phyloP scores from a whole-genome alignment of 2,113 vertebrate genomes.

The Sapajus apella region DNA sequence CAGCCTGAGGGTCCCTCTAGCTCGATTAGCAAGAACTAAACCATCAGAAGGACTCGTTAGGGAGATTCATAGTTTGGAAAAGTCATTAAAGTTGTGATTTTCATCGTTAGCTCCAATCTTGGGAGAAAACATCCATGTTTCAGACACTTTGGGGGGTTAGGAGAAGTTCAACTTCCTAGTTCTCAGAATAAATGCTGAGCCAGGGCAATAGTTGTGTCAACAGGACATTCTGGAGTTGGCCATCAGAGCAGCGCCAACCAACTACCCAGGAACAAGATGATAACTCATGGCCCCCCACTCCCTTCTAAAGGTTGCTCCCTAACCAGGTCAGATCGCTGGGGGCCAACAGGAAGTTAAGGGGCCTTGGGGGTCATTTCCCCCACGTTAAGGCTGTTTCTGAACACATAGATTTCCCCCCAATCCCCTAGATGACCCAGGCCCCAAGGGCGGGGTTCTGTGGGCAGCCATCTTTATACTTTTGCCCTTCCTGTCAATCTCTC shows the following conservation, averaged over 20 bases:
- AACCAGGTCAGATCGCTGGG: neutral
- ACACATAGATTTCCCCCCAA: neutral
- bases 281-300: neutral
- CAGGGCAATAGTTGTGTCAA: accelerated
- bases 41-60: neutral
- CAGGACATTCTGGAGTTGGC: neutral
- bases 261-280: neutral
- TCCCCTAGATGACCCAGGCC: neutral
- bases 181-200: neutral
- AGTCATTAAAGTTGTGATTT: neutral
- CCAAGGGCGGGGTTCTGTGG: neutral
- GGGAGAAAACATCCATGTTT: neutral
- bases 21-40: neutral
- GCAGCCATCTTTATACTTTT: too few species aligned
- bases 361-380: neutral
- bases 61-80: neutral
- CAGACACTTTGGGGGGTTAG: neutral
- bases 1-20: neutral
- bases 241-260: neutral
- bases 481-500: too few species aligned
- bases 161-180: neutral
- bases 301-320: neutral
- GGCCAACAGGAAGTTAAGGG: neutral
- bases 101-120: neutral
- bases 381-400: neutral